Evolutionary conservation across 2,113 vertebrate genomes (phyloP).

Genomic region (Gasterosteus nipponicus): DNA sequence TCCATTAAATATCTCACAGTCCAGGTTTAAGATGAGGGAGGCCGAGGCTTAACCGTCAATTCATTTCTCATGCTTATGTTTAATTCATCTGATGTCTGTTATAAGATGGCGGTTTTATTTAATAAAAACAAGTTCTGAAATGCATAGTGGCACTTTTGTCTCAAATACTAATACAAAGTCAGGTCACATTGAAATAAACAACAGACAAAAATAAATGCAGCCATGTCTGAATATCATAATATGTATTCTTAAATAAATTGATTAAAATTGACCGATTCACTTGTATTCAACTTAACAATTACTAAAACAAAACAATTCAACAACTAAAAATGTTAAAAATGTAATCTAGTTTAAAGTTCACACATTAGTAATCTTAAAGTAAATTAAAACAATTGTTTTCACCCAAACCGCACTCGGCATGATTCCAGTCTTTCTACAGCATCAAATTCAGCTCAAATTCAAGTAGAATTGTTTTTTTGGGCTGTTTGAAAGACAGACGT

Average conservation of each 20-base stretch:
- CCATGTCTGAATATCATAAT: neutral
- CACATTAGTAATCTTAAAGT: neutral
- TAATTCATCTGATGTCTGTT: neutral
- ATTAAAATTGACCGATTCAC: neutral
- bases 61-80: neutral
- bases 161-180: neutral
- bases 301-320: too few species aligned
- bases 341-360: too few species aligned
- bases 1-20: neutral
- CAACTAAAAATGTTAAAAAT: too few species aligned
- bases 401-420: neutral
- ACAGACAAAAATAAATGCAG: neutral
- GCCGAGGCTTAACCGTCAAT: neutral
- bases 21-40: neutral
- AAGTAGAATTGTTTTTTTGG: neutral
- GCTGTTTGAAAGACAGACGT: slow-evolving; percentile 1
- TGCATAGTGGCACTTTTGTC: neutral
- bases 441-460: neutral
- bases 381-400: neutral
- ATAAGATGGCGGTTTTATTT: slow-evolving; percentile 20
- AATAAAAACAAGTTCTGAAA: slow-evolving; percentile 2
- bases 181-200: neutral
- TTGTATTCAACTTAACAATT: neutral
- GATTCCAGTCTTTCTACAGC: neutral
- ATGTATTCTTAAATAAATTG: neutral